A percentile compares a stretch with the other conserved stretches of the same genome.
phyloP scores from a whole-genome alignment of 2,797 vertebrate species.

The Pachyuromys duprasi region DNA sequence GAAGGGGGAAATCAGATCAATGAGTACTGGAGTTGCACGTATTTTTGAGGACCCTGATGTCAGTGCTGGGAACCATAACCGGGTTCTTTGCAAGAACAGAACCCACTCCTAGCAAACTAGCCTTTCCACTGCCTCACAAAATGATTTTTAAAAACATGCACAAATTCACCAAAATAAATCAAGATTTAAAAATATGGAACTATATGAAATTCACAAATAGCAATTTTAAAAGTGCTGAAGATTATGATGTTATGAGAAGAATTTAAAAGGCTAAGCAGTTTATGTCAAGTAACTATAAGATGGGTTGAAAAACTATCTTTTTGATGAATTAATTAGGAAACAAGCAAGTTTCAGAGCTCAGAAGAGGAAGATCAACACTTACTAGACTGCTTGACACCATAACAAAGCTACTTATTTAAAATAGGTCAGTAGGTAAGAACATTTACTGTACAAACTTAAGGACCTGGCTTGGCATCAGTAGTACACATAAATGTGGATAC shows the following conservation, averaged over 20 bases:
- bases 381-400: not conserved
- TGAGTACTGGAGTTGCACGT: not conserved
- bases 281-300: not conserved
- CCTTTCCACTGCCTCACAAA: not conserved
- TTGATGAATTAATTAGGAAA: conserved; percentile 30
- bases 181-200: not conserved
- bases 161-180: accelerated
- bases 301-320: not conserved
- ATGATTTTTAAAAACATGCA: not conserved
- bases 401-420: not conserved
- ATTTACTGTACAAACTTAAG: too few relatives aligned
- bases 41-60: too few relatives aligned
- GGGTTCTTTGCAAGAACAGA: not conserved
- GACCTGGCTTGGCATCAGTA: not conserved
- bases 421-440: not conserved
- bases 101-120: too few relatives aligned
- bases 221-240: not conserved
- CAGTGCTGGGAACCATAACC: not conserved
- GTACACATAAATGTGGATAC: not conserved
- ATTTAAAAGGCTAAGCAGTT: not conserved
- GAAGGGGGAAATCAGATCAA: too few relatives aligned
- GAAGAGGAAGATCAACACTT: not conserved
- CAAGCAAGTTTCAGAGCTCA: conserved; percentile 43
- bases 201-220: not conserved
- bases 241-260: not conserved